phyloP scores from a whole-genome alignment of 2,888 invertebrate species.

The Hemithea aestivaria region DNA sequence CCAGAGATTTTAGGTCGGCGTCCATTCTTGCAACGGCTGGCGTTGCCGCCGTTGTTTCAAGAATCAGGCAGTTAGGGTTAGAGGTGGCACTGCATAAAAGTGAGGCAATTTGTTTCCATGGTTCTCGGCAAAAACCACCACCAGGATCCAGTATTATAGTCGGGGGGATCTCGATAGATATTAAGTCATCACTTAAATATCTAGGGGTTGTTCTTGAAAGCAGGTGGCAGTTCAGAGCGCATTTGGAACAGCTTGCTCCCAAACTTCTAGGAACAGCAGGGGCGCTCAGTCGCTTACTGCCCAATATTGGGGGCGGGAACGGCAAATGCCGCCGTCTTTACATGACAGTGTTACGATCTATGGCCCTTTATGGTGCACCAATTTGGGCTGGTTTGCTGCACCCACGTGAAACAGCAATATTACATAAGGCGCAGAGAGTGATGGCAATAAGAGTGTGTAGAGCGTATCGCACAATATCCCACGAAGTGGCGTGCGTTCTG shows the following conservation, averaged over 20 bases:
- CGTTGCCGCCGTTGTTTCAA: too few species aligned
- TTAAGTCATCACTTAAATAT: too few species aligned
- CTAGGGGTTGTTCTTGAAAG: neutral
- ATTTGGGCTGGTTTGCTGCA: too few species aligned
- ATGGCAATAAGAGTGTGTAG: too few species aligned
- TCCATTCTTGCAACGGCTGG: too few species aligned
- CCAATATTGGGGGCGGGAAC: too few species aligned
- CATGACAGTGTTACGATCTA: too few species aligned
- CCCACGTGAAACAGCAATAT: neutral
- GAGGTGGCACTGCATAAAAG: neutral
- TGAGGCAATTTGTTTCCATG: neutral
- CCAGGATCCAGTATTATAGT: neutral
- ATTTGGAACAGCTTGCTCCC: neutral
- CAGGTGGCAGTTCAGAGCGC: neutral
- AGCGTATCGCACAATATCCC: too few species aligned
- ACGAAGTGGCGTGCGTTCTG: too few species aligned
- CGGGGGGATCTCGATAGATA: neutral
- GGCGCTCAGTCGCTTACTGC: too few species aligned
- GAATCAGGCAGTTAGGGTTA: neutral
- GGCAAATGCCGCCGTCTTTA: neutral
- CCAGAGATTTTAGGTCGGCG: neutral
- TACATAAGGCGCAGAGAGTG: neutral
- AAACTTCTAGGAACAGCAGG: too few species aligned
- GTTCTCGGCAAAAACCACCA: neutral
- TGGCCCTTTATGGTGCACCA: too few species aligned